Evolutionary conservation across 2,888 invertebrate genomes (phyloP).

Genomic region (Eupithecia vulgata): DNA sequence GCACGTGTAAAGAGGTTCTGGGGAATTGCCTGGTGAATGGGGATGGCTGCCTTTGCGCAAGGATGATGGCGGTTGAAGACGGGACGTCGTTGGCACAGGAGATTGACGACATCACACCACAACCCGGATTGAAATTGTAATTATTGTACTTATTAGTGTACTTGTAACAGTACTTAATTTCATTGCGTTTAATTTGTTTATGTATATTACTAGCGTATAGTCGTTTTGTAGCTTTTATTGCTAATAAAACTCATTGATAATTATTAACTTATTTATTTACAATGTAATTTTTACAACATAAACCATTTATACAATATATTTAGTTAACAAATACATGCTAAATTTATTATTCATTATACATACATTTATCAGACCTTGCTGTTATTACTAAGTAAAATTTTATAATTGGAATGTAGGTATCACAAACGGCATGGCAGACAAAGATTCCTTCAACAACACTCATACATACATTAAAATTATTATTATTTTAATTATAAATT

Average conservation of each 20-base stretch:
- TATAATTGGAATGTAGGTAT: constrained; percentile 72
- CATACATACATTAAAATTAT: constrained; percentile 45
- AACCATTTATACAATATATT: constrained; percentile 84
- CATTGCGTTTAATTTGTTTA: constrained; percentile 8
- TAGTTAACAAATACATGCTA: constrained; percentile 76
- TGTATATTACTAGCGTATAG: background rate
- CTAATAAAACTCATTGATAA: constrained; percentile 43
- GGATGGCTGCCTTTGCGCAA: constrained; percentile 74
- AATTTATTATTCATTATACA: constrained; percentile 75
- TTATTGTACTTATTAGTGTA: constrained; percentile 40
- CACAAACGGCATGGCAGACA: constrained; percentile 77
- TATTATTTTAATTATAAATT: constrained; percentile 27
- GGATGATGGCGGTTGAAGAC: constrained; percentile 69
- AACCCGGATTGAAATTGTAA: constrained; percentile 53
- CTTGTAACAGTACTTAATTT: constrained; percentile 25
- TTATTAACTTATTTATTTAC: constrained; percentile 83
- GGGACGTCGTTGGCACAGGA: constrained; percentile 64
- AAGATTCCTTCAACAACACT: constrained; percentile 55
- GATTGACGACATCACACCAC: constrained; percentile 75
- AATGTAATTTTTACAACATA: constrained; percentile 82
- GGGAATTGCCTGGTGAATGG: constrained; percentile 75
- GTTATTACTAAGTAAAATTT: constrained; percentile 69
- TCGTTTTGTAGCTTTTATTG: background rate
- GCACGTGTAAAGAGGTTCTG: constrained; percentile 72
- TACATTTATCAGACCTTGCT: constrained; percentile 81